Evolutionary conservation across 2,888 invertebrate genomes (phyloP), one percentile per base, ranked within the genome.

Genomic region (Zygogramma bicolorata): DNA sequence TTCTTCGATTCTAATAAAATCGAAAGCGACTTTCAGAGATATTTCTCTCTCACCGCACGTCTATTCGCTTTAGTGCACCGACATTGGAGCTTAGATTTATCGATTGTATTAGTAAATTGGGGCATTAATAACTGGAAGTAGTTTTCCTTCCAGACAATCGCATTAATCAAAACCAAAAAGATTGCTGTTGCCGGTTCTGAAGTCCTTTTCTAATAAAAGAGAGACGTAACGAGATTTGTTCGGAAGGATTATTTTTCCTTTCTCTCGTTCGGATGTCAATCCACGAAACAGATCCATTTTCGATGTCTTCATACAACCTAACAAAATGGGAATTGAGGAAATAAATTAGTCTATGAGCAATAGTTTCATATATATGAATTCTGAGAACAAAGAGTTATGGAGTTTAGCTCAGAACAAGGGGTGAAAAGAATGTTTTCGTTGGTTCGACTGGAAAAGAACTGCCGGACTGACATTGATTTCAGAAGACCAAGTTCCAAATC

Each of bases 91-190:
- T 46, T 25, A 29, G 42, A 63, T 63, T 63, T 63, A 63, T 63
- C 31, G 46, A 46, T 46, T 63, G 63, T 63, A 63, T 63, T 49
- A 46, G 63, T 46, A 63, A 63, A 63, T 63, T 63, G 46, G 63
- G 46, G 27, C 63, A 63, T 66, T 59, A 65, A 63, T 70, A 65
- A 65, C 29, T 59, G 34, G 57, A 59, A 65, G 65, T 65, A 38
- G 31, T 34, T 60, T 49, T 38, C 46, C 31, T 63, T 22, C 29
- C 8, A n/a, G 61, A 31, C 53, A 62, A 34, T 62, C 8, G 34
- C 73, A 77, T 79, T 77, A 79, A 79, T 79, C 79, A 79, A 76
- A n/a, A 76, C 60, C 53, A 62, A 75, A 73, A 68, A 62, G 68
- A 66, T 73, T 65, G 60, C 63, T 46, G 20, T 46, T 46, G 46